Percentiles rank a stretch among this genome's conserved stretches.
These are phyloP conservation scores for Halictus rubicundus DNA, from an alignment of 1,140 invertebrate species.

Conservation along the genomic window DNA sequence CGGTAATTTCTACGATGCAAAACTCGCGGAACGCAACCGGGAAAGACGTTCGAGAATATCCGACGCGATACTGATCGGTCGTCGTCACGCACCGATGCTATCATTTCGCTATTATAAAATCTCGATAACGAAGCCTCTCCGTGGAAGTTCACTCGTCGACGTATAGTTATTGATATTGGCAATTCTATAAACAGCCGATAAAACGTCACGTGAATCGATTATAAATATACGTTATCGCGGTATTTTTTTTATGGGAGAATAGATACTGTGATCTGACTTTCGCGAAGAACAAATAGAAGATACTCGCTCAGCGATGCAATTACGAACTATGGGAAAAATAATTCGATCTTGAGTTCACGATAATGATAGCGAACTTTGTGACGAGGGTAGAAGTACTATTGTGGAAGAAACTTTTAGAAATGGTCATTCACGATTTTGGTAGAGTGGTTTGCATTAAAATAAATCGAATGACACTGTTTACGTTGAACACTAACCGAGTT, in stretches of 20 bases:
- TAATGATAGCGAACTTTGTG: too few species aligned
- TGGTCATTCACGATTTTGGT: too few species aligned
- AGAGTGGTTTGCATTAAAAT: too few species aligned
- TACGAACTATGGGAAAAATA: not conserved
- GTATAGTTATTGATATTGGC: conserved; percentile 31
- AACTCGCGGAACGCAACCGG: not conserved
- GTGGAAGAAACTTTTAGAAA: too few species aligned
- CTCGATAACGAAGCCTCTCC: conserved; percentile 39
- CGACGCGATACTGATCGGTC: conserved; percentile 38
- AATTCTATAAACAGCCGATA: conserved; percentile 40
- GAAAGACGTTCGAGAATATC: conserved; percentile 14
- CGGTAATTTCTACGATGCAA: too few species aligned
- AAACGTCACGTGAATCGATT: conserved; percentile 30
- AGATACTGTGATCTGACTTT: not conserved
- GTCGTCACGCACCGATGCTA: conserved; percentile 21
- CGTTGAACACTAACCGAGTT: too few species aligned
- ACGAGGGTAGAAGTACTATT: too few species aligned
- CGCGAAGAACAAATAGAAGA: not conserved
- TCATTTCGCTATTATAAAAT: conserved; percentile 29
- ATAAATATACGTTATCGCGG: conserved; percentile 50
- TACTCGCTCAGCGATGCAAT: not conserved
- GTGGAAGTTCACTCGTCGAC: not conserved
- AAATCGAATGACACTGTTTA: too few species aligned
- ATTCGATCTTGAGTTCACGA: too few species aligned
- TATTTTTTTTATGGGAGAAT: conserved; percentile 6